These are phyloP conservation scores for Mystacides longicornis DNA, from an alignment of 2,888 invertebrate genomes.

Conservation along the genomic window DNA sequence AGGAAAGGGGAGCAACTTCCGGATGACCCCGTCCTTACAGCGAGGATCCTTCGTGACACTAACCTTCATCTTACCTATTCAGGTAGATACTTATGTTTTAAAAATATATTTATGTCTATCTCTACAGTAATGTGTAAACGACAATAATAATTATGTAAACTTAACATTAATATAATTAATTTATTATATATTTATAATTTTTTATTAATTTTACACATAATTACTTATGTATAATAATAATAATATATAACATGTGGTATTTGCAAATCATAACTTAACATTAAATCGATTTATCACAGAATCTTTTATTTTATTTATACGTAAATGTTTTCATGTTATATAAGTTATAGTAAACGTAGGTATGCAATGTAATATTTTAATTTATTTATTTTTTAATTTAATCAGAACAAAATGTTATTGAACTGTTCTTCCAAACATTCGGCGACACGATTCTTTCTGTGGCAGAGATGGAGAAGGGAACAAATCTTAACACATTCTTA, in stretches of 20 bases:
- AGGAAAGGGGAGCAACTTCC: conserved; percentile 17
- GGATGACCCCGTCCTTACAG: conserved; percentile 4
- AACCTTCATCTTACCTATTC: conserved; percentile 20
- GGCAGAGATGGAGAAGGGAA: no score
- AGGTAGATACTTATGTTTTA: neutral
- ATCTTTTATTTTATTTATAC: conserved; percentile 35
- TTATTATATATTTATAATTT: neutral
- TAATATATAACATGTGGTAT: conserved; percentile 15
- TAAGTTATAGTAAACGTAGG: no score
- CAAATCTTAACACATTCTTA: no score
- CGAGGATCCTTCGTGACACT: conserved; percentile 11
- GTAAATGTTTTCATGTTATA: no score
- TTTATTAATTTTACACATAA: no score
- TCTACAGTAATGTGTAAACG: neutral
- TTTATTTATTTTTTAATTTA: no score
- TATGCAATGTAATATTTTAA: no score
- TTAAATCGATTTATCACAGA: conserved; percentile 64
- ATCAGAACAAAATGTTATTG: no score
- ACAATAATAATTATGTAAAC: conserved; percentile 1
- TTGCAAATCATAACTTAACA: conserved; percentile 59
- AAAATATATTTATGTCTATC: neutral
- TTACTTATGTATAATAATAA: neutral
- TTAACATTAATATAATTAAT: neutral
- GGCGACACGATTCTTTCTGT: no score
- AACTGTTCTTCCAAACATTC: no score